Evolutionary conservation across 2,888 invertebrate species (phyloP).

Genomic region (Campoplex capitator): DNA sequence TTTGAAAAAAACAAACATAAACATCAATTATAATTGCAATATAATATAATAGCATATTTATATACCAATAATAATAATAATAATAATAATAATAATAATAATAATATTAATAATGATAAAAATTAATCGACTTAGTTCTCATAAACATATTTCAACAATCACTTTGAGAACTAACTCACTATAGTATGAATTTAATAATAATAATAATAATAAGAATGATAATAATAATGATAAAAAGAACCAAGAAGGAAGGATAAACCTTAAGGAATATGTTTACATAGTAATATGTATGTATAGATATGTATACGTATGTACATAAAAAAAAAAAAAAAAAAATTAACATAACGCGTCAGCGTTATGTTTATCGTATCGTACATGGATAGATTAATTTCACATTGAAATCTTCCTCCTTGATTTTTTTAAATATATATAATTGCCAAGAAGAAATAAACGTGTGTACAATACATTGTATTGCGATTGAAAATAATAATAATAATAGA

Average conservation of each 20-base stretch:
- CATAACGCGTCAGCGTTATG: conserved; percentile 80
- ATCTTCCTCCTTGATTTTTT: conserved; percentile 67
- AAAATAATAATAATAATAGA: conserved; percentile 25
- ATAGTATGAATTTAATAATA: conserved; percentile 69
- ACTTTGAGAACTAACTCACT: conserved; percentile 77
- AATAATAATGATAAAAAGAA: conserved; percentile 66
- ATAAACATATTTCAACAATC: conserved; percentile 82
- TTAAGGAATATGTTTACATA: conserved; percentile 81
- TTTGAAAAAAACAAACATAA: conserved; percentile 70
- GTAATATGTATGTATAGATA: conserved; percentile 78
- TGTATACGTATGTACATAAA: conserved; percentile 80
- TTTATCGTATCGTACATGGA: conserved; percentile 78
- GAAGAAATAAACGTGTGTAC: conserved; percentile 44
- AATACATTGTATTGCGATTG: conserved; percentile 48
- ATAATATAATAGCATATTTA: conserved; percentile 67
- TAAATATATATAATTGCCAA: conserved; percentile 47
- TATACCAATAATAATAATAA: conserved; percentile 65
- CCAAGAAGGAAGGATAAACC: conserved; percentile 77
- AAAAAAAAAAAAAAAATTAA: conserved; percentile 77
- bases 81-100: conserved; percentile 67
- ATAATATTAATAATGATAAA: conserved; percentile 66
- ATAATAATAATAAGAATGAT: conserved; percentile 55
- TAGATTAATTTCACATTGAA: conserved; percentile 77
- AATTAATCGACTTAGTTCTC: conserved; percentile 77
- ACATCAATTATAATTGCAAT: conserved; percentile 72